Evolutionary conservation across 2,888 invertebrate genomes (phyloP).

Genomic region (Abscondita cerata): DNA sequence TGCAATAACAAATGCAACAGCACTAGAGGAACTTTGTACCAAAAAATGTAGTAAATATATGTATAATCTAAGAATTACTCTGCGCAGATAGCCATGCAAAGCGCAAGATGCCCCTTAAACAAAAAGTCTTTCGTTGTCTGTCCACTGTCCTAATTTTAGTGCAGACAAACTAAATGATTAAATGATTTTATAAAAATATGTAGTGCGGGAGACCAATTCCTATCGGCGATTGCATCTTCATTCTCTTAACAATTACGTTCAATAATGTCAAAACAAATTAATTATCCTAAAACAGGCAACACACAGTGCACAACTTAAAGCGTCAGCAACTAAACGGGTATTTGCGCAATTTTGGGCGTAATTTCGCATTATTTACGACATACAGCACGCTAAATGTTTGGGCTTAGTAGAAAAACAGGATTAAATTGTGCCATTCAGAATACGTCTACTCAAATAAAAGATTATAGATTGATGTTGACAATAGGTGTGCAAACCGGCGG

Average conservation of each 20-base stretch:
- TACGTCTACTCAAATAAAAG: conserved; percentile 19
- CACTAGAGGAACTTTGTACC: conserved; percentile 9
- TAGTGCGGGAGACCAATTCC: no score
- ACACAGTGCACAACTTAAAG: no score
- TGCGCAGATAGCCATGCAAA: no score
- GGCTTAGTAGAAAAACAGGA: conserved; percentile 23
- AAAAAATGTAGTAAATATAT: conserved; percentile 6
- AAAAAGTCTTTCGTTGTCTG: neutral
- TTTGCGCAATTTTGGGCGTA: conserved; percentile 4
- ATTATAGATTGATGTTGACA: conserved; percentile 18
- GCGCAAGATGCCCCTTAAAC: no score
- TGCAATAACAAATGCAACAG: neutral
- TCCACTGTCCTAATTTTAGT: neutral
- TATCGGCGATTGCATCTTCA: no score
- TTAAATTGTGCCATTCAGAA: conserved; percentile 22
- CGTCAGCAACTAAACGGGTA: conserved; percentile 3
- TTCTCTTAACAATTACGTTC: no score
- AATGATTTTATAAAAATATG: neutral
- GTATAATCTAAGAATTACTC: neutral
- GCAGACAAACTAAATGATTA: conserved; percentile 1
- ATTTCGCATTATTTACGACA: conserved; percentile 1
- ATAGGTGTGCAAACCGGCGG: conserved; percentile 22
- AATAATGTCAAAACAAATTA: no score
- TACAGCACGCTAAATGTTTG: conserved; percentile 38
- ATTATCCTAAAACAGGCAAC: no score